phyloP scores from a whole-genome alignment of 2,888 invertebrate species.

The Synanthedon myopaeformis region DNA sequence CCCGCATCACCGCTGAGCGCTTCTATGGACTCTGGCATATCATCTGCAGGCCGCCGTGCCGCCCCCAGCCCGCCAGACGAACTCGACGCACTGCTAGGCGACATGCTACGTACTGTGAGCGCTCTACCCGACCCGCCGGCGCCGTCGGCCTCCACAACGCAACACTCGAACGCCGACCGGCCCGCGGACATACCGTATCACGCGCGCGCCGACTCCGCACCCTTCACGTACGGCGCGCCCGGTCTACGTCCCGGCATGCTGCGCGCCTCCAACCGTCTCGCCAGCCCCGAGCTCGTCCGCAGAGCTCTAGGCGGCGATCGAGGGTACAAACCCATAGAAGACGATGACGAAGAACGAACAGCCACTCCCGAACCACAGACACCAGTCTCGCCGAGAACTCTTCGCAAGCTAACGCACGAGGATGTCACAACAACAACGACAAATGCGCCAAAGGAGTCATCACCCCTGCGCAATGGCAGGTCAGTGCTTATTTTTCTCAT shows the following conservation, averaged over 20 bases:
- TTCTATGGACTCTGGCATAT: constrained; percentile 93
- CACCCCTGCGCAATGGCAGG: constrained; percentile 52
- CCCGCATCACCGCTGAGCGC: constrained; percentile 81
- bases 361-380: constrained; percentile 42
- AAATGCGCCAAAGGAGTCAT: constrained; percentile 18
- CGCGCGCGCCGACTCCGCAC: constrained; percentile 89
- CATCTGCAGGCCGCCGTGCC: constrained; percentile 76
- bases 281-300: constrained; percentile 86
- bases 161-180: constrained; percentile 63
- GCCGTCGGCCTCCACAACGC: constrained; percentile 14
- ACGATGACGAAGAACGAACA: constrained; percentile 51
- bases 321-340: constrained; percentile 47
- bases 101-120: constrained; percentile 90
- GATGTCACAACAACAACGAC: constrained; percentile 48
- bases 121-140: constrained; percentile 76
- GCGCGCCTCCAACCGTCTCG: constrained; percentile 78
- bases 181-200: constrained; percentile 84
- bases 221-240: constrained; percentile 88
- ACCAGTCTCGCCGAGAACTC: constrained; percentile 45
- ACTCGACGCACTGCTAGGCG: constrained; percentile 85
- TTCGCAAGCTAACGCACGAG: constrained; percentile 50
- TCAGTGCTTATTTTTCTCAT: constrained; percentile 15
- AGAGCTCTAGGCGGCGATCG: constrained; percentile 72
- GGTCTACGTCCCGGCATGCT: constrained; percentile 73
- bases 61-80: constrained; percentile 72